These are phyloP conservation scores for Dilophus febrilis DNA, from an alignment of 2,888 invertebrate genomes.

Conservation along the genomic window DNA sequence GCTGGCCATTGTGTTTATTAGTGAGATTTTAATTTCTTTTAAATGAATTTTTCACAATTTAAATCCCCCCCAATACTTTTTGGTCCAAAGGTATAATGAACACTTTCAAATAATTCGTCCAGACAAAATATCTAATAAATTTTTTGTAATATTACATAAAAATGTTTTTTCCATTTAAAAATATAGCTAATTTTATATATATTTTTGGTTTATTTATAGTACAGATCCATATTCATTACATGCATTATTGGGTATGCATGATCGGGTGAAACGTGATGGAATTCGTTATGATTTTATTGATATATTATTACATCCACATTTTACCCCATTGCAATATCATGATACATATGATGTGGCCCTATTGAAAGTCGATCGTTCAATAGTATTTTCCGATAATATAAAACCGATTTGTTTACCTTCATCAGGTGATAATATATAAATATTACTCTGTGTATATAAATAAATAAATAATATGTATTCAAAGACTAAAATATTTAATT, in stretches of 20 bases:
- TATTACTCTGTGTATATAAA: no score
- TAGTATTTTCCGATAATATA: conserved; percentile 30
- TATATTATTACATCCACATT: conserved; percentile 6
- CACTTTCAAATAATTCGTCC: neutral
- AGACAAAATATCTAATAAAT: neutral
- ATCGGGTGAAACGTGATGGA: neutral
- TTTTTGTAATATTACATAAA: neutral
- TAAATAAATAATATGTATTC: no score
- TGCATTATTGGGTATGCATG: conserved; percentile 6
- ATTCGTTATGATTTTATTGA: conserved; percentile 2
- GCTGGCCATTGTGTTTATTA: conserved; percentile 9
- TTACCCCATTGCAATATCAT: conserved; percentile 31
- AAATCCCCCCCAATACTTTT: neutral
- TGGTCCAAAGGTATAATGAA: no score
- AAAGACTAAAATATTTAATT: no score
- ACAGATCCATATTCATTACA: conserved; percentile 1
- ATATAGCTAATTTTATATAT: no score
- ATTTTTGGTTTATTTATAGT: neutral
- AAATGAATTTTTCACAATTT: no score
- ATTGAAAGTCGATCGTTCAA: conserved; percentile 30
- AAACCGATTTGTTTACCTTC: conserved; percentile 38
- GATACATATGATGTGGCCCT: conserved; percentile 42
- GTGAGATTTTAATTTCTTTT: conserved; percentile 1
- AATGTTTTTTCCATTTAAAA: neutral
- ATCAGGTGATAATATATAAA: no score